phyloP scores from a whole-genome alignment of 2,888 invertebrate species.

The Tipula confusa region DNA sequence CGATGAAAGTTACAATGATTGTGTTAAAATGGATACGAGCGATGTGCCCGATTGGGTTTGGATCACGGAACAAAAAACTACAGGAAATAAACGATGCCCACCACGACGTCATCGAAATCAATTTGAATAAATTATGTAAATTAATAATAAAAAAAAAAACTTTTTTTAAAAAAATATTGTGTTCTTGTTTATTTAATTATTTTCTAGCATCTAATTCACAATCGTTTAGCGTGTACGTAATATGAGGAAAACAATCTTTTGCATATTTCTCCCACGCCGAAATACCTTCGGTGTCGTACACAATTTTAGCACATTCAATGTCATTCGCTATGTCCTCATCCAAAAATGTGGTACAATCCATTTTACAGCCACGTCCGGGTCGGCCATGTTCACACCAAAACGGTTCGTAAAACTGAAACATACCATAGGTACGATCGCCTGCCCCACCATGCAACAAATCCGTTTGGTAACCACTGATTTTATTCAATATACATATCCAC shows the following conservation, averaged over 20 bases:
- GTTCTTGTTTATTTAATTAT: no score
- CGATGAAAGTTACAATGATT: not conserved
- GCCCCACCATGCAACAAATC: not conserved
- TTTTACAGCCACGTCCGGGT: not conserved
- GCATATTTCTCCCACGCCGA: not conserved
- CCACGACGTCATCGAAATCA: not conserved
- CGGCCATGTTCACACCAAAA: conserved; percentile 20
- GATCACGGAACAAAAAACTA: not conserved
- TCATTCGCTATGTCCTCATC: not conserved
- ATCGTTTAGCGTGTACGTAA: not conserved
- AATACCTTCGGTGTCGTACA: not conserved
- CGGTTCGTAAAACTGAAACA: not conserved
- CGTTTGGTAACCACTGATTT: not conserved
- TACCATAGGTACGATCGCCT: not conserved
- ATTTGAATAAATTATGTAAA: no score
- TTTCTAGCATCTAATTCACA: not conserved
- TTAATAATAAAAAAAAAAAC: no score
- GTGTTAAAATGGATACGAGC: not conserved
- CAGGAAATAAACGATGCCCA: not conserved
- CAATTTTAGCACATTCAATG: no score
- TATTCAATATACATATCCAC: not conserved
- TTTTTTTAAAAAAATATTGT: no score
- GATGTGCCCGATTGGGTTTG: not conserved
- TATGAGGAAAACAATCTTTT: not conserved
- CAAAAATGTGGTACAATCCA: not conserved